A percentile compares a stretch with the other conserved stretches of the same genome.
phyloP scores from a whole-genome alignment of 2,888 invertebrate genomes.

The Lasius platythorax region DNA sequence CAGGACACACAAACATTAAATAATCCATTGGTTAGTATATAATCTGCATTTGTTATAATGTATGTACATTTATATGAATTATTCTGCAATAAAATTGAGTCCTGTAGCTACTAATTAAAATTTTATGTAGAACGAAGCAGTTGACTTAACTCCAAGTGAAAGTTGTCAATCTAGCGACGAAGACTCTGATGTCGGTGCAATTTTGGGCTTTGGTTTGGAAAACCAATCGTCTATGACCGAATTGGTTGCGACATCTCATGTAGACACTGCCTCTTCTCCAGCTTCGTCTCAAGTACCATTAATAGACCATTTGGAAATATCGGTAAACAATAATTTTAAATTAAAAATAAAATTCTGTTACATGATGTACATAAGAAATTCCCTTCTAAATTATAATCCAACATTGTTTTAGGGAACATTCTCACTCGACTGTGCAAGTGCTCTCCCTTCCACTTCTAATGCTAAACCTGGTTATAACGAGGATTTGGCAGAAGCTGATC shows the following conservation, averaged over 20 bases:
- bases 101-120: not conserved
- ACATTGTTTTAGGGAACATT: constrained; percentile 67
- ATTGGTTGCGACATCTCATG: constrained; percentile 56
- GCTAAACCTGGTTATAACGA: constrained; percentile 87
- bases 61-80: not conserved
- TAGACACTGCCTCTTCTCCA: constrained; percentile 62
- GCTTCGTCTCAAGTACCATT: constrained; percentile 60
- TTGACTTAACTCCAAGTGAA: constrained; percentile 81
- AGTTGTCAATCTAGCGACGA: constrained; percentile 82
- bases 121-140: constrained; percentile 76
- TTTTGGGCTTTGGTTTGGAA: constrained; percentile 70
- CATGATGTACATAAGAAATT: not conserved
- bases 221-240: constrained; percentile 70
- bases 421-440: constrained; percentile 65
- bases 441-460: constrained; percentile 66
- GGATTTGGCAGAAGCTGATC: constrained; percentile 94
- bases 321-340: constrained; percentile 59
- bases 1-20: constrained; percentile 75
- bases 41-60: not conserved
- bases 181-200: constrained; percentile 79
- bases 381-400: constrained; percentile 5
- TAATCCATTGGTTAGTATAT: constrained; percentile 77
- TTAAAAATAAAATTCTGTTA: not conserved
- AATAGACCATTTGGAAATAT: constrained; percentile 68
- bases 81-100: constrained; percentile 16